Evolutionary conservation across 2,113 vertebrate genomes (phyloP).

Genomic region (Micronycteris hirsuta): DNA sequence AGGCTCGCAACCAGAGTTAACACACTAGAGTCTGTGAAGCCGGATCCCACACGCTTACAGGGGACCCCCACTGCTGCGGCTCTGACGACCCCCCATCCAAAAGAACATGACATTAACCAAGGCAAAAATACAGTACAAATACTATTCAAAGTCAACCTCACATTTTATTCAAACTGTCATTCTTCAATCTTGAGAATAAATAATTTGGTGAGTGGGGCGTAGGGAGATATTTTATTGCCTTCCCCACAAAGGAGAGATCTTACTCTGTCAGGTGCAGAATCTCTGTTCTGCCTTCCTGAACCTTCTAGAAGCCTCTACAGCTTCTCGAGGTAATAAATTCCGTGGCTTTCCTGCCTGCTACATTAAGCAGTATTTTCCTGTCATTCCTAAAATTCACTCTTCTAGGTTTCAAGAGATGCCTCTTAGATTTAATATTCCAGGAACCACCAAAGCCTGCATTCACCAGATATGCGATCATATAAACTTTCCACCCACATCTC

Average conservation of each 20-base stretch:
- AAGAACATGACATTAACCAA: background rate
- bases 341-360: background rate
- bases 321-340: background rate
- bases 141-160: background rate
- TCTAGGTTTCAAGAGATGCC: background rate
- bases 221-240: background rate
- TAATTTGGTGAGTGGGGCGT: too few species aligned
- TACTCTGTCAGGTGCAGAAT: background rate
- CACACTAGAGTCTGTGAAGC: background rate
- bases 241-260: background rate
- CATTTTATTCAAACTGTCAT: background rate
- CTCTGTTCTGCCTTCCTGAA: background rate
- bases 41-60: background rate
- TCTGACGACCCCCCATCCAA: background rate
- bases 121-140: background rate
- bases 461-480: background rate
- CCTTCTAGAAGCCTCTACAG: background rate
- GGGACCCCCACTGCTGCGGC: background rate
- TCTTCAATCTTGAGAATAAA: background rate
- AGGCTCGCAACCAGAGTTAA: fast-evolving
- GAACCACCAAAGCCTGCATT: background rate
- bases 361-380: background rate
- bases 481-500: background rate
- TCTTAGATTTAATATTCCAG: background rate
- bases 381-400: background rate